Evolutionary conservation across 2,888 invertebrate species (phyloP).

Genomic region (Nysson spinosus): DNA sequence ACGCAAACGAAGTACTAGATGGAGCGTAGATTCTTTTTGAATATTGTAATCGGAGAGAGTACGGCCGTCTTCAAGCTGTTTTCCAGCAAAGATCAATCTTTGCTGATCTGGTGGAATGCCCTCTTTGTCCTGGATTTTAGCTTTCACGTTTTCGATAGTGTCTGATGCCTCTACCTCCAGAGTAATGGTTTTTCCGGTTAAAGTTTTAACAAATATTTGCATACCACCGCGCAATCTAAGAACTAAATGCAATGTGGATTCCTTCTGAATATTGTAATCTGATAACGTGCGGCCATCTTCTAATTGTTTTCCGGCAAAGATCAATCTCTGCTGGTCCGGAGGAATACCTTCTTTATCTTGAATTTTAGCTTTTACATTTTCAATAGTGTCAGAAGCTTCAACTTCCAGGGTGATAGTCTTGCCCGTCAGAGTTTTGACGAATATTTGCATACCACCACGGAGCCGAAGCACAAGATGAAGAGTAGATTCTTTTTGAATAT

Average conservation of each 20-base stretch:
- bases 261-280: slow-evolving; percentile 64
- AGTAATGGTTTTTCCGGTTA: slow-evolving; percentile 63
- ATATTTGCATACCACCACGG: slow-evolving; percentile 61
- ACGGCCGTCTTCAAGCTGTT: slow-evolving; percentile 52
- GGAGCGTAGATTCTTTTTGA: slow-evolving; percentile 51
- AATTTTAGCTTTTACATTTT: slow-evolving; percentile 53
- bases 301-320: slow-evolving; percentile 62
- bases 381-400: slow-evolving; percentile 49
- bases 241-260: slow-evolving; percentile 60
- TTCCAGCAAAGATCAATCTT: slow-evolving; percentile 55
- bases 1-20: slow-evolving; percentile 38
- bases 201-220: slow-evolving; percentile 65
- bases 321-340: slow-evolving; percentile 61
- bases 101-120: slow-evolving; percentile 59
- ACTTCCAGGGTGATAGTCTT: slow-evolving; percentile 56
- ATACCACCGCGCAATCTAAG: slow-evolving; percentile 60
- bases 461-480: slow-evolving; percentile 60
- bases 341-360: slow-evolving; percentile 61
- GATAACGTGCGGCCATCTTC: slow-evolving; percentile 62
- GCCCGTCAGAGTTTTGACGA: slow-evolving; percentile 48
- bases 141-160: slow-evolving; percentile 59
- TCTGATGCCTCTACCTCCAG: slow-evolving; percentile 59
- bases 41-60: slow-evolving; percentile 55
- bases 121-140: slow-evolving; percentile 61
- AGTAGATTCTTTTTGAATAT: slow-evolving; percentile 65